Conservation (phyloP, 2,888 invertebrate genomes). For the Phortica okadai region DNA sequence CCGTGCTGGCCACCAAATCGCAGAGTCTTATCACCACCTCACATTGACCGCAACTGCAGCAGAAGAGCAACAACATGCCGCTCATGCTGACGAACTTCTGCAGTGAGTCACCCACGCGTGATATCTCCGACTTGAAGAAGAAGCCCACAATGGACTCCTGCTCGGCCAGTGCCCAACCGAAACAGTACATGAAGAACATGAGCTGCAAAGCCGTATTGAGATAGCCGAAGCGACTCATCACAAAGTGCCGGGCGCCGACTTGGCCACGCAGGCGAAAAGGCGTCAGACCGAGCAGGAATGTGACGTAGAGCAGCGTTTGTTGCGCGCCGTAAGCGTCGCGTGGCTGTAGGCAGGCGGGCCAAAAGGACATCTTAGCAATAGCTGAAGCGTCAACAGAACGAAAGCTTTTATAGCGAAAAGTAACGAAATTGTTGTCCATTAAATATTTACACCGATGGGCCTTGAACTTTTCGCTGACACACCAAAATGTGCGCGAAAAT, state of each 20-base stretch:
- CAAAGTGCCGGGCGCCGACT: conserved; percentile 53
- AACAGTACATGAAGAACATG: conserved; percentile 71
- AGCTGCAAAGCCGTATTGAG: conserved; percentile 67
- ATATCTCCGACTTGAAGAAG: conserved; percentile 74
- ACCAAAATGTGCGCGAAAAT: not conserved
- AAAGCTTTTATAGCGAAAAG: not conserved
- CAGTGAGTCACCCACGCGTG: conserved; percentile 72
- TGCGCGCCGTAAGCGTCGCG: conserved; percentile 72
- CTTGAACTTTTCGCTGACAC: conserved; percentile 2
- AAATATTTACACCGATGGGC: not conserved
- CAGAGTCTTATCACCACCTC: conserved; percentile 61
- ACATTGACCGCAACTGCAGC: conserved; percentile 64
- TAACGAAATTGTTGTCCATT: not conserved
- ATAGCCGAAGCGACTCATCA: conserved; percentile 66
- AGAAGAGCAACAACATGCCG: conserved; percentile 70
- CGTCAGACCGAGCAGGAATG: conserved; percentile 72
- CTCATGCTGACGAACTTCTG: conserved; percentile 73
- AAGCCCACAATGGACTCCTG: conserved; percentile 74
- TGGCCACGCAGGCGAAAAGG: conserved; percentile 67
- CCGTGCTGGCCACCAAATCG: conserved; percentile 61
- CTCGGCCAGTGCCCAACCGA: conserved; percentile 64
- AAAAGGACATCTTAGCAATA: conserved; percentile 40
- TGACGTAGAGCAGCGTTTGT: conserved; percentile 66
- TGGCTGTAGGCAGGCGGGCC: conserved; percentile 63
- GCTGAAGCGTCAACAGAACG: not conserved